Conservation (phyloP, 2,797 vertebrate species). For the Sarcoramphus papa region DNA sequence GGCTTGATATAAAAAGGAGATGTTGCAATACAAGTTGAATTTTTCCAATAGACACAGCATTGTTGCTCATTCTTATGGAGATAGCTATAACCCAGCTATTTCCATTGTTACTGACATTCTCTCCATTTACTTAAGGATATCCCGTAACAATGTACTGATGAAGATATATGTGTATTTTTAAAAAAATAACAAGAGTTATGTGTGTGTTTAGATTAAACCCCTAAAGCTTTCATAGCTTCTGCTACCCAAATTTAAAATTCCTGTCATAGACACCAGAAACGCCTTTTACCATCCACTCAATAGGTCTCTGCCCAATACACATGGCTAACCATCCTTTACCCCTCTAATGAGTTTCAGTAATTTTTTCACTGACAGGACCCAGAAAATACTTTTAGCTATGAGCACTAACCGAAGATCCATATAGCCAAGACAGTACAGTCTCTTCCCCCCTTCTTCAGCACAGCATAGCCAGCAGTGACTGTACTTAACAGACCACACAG, state of each 20-base stretch:
- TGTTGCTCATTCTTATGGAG: neutral
- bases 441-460: neutral
- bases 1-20: neutral
- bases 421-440: neutral
- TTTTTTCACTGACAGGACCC: neutral
- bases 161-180: neutral
- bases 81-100: neutral
- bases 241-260: neutral
- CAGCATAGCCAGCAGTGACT: neutral
- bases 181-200: neutral
- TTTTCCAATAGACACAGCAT: neutral
- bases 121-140: neutral
- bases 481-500: neutral
- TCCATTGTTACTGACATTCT: neutral
- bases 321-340: neutral
- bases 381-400: accelerated
- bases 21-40: neutral
- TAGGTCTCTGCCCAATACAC: neutral
- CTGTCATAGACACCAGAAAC: neutral
- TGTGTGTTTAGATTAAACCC: neutral
- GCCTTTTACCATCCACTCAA: neutral
- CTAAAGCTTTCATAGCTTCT: neutral
- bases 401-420: neutral
- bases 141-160: neutral
- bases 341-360: neutral